Evolutionary conservation across 2,797 vertebrate species (phyloP).

Genomic region (Masticophis lateralis): DNA sequence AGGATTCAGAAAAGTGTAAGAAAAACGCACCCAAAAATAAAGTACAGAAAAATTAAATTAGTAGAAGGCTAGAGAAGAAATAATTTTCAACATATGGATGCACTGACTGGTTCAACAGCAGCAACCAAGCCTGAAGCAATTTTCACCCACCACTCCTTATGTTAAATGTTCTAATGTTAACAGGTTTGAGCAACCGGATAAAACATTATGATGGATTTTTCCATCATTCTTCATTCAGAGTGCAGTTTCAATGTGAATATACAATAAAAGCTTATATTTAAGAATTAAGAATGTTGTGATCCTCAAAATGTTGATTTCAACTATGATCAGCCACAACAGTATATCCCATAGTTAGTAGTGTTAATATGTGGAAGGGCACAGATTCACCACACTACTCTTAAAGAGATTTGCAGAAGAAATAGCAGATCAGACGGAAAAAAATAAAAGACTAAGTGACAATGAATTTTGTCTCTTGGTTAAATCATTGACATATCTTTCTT

Average conservation of each 20-base stretch:
- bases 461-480: background rate
- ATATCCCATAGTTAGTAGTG: background rate
- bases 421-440: background rate
- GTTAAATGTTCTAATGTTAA: background rate
- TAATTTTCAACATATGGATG: too few species aligned
- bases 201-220: background rate
- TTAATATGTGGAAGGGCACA: background rate
- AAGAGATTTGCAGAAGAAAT: background rate
- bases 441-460: background rate
- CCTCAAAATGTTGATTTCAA: background rate
- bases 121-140: background rate
- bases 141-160: background rate
- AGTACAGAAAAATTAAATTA: background rate
- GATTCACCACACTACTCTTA: background rate
- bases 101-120: background rate
- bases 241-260: background rate
- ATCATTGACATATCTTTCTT: background rate
- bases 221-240: background rate
- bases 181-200: background rate
- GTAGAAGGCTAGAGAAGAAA: background rate
- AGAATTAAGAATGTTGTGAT: background rate
- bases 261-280: background rate
- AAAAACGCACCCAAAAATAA: background rate
- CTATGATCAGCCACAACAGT: background rate
- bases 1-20: background rate